These are phyloP conservation scores for Donacobius atricapilla DNA, from an alignment of 2,113 vertebrate species.

Conservation along the genomic window DNA sequence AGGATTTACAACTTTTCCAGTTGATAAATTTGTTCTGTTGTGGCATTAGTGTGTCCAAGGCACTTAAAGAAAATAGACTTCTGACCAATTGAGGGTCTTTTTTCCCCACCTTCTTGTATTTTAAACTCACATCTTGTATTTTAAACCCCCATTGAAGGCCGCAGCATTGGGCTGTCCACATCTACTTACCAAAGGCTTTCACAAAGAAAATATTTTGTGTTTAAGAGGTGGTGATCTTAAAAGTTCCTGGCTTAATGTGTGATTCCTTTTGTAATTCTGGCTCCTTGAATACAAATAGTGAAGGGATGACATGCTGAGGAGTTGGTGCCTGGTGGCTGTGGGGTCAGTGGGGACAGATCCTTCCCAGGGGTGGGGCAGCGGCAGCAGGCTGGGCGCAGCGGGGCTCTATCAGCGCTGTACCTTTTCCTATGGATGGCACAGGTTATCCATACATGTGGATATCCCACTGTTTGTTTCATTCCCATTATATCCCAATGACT, in stretches of 20 bases:
- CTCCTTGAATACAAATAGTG: not conserved
- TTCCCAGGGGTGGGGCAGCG: not conserved
- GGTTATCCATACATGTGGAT: fast-evolving
- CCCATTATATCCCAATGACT: not conserved
- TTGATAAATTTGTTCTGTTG: not conserved
- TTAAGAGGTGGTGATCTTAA: not conserved
- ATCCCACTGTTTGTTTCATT: not conserved
- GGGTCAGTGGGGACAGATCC: not conserved
- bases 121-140: not conserved
- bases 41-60: not conserved
- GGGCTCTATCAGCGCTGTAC: not conserved
- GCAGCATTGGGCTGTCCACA: not conserved
- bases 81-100: fast-evolving
- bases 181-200: not conserved
- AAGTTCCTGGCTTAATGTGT: not conserved
- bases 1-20: not conserved
- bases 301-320: not conserved
- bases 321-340: not conserved
- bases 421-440: not conserved
- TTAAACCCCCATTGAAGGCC: not conserved
- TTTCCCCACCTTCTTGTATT: not conserved
- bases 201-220: not conserved
- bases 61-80: not conserved
- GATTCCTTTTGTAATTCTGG: not conserved
- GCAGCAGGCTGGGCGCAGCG: not conserved